Percentiles rank a stretch among this genome's conserved stretches.
Evolutionary conservation across 2,113 vertebrate species (phyloP).

Genomic region (Cheilinus undulatus): DNA sequence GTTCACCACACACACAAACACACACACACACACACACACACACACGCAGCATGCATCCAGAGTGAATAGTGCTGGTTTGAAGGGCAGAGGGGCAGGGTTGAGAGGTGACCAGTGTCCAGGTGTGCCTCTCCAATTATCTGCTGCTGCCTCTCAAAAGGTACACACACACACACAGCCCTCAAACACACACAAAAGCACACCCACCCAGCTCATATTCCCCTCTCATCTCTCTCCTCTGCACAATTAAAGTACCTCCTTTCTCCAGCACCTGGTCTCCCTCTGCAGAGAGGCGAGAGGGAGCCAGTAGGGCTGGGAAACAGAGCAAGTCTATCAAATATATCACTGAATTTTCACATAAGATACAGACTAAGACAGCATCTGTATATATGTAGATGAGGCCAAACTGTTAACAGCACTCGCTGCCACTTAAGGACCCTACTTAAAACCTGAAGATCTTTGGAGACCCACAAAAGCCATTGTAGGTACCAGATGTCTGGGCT

Average conservation of each 20-base stretch:
- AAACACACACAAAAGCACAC: conserved; percentile 30
- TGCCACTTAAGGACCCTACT: too few relatives aligned
- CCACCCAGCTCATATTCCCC: conserved; percentile 26
- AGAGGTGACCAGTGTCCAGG: conserved; percentile 77
- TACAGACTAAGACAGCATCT: too few relatives aligned
- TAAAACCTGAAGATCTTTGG: too few relatives aligned
- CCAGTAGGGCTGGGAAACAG: too few relatives aligned
- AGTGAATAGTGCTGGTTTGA: conserved; percentile 69
- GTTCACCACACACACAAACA: conserved; percentile 31
- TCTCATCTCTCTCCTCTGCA: conserved; percentile 58
- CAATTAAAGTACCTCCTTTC: conserved; percentile 65
- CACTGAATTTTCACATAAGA: too few relatives aligned
- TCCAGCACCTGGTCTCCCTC: conserved; percentile 70
- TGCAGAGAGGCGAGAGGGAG: conserved; percentile 30
- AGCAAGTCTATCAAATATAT: too few relatives aligned
- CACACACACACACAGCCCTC: conserved; percentile 22
- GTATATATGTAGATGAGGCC: too few relatives aligned
- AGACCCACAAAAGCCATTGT: too few relatives aligned
- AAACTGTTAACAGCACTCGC: too few relatives aligned
- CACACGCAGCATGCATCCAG: conserved; percentile 19
- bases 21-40: conserved; percentile 38
- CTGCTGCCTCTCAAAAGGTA: conserved; percentile 44
- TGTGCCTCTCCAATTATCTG: conserved; percentile 79
- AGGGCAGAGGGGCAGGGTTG: conserved; percentile 66
- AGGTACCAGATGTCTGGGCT: too few relatives aligned